Conservation (phyloP, 2,797 vertebrate genomes). For the Streptopelia turtur region DNA sequence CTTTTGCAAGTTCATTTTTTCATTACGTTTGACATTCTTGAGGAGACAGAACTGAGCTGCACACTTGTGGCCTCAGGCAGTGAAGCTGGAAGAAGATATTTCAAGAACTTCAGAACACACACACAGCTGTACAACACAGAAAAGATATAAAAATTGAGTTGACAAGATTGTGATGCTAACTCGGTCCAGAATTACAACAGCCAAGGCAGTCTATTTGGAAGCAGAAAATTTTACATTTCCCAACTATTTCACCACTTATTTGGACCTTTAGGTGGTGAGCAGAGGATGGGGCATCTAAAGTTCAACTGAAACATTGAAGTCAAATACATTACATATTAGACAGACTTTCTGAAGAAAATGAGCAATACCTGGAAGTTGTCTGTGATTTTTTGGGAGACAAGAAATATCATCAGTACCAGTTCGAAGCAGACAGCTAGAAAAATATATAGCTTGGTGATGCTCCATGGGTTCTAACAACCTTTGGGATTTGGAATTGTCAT, state of each 20-base stretch:
- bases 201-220: neutral
- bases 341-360: neutral
- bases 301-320: neutral
- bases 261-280: neutral
- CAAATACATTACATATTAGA: neutral
- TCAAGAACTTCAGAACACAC: slow-evolving; percentile 49
- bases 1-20: slow-evolving; percentile 58
- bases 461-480: neutral
- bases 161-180: neutral
- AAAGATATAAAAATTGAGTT: slow-evolving; percentile 1
- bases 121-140: neutral
- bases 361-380: neutral
- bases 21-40: slow-evolving; percentile 53
- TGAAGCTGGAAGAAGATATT: slow-evolving; percentile 42
- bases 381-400: neutral
- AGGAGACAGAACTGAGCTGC: neutral
- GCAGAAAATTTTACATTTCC: neutral
- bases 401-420: neutral
- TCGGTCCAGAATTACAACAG: neutral
- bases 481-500: neutral
- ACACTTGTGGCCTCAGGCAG: slow-evolving; percentile 49
- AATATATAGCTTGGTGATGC: neutral
- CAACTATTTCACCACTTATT: neutral
- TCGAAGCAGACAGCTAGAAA: neutral
- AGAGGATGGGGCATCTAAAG: neutral